Conservation (phyloP, 2,888 invertebrate species). For the Listrodromus nycthemerus region DNA sequence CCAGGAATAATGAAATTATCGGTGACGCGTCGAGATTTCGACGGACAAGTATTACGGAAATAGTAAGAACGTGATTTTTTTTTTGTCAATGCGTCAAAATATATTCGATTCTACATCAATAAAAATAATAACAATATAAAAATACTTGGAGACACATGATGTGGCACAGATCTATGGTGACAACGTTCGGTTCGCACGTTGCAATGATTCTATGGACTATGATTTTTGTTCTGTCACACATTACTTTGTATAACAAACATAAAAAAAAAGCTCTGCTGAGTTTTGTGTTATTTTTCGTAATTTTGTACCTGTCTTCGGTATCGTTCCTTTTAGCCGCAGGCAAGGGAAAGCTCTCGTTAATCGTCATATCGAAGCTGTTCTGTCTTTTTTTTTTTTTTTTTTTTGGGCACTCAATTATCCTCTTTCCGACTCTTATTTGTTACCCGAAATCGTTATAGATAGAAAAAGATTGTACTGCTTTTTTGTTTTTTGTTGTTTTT, state of each 20-base stretch:
- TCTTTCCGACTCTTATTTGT: neutral
- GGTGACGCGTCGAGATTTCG: neutral
- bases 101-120: neutral
- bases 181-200: conserved; percentile 19
- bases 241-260: conserved; percentile 15
- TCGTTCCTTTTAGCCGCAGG: conserved; percentile 79
- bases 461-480: neutral
- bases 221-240: conserved; percentile 44
- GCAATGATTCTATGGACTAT: conserved; percentile 60
- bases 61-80: neutral
- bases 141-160: conserved; percentile 46
- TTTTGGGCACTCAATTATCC: neutral
- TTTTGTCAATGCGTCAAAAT: neutral
- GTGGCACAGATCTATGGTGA: conserved; percentile 41
- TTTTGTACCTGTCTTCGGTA: conserved; percentile 79
- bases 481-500: no score
- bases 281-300: conserved; percentile 45
- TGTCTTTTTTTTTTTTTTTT: neutral
- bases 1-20: neutral
- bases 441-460: neutral
- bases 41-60: neutral
- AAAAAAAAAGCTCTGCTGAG: conserved; percentile 42
- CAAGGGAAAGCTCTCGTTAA: conserved; percentile 78
- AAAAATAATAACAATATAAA: neutral
- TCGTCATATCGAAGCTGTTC: conserved; percentile 52